These are phyloP conservation scores for Todus mexicanus DNA, from an alignment of 2,797 vertebrate species.

Conservation along the genomic window DNA sequence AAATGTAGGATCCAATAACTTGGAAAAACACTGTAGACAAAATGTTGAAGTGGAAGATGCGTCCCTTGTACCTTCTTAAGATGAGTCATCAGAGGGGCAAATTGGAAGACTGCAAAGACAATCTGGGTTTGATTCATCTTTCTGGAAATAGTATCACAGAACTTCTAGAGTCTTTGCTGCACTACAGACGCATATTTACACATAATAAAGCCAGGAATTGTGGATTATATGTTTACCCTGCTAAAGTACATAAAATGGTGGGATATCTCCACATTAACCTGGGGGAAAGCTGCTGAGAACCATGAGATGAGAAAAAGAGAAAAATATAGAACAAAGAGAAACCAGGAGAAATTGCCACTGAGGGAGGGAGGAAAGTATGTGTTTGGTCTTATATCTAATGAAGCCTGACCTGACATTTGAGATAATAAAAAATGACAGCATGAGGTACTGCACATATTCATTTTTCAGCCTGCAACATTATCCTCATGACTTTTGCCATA, in stretches of 20 bases:
- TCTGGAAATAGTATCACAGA: background rate
- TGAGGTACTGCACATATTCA: background rate
- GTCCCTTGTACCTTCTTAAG: background rate
- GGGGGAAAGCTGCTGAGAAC: background rate
- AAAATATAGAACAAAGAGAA: background rate
- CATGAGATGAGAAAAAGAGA: background rate
- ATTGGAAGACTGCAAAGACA: background rate
- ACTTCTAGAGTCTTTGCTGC: background rate
- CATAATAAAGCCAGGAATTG: background rate
- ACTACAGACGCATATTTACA: background rate
- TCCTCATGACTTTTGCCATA: background rate
- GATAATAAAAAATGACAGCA: conserved; percentile 2
- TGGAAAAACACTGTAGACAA: background rate
- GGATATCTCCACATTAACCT: accelerated
- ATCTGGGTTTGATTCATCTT: background rate
- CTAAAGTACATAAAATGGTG: background rate
- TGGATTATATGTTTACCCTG: background rate
- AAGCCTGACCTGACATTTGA: conserved; percentile 20
- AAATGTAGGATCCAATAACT: background rate
- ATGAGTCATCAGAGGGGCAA: background rate
- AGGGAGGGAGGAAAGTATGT: background rate
- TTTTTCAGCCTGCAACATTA: background rate
- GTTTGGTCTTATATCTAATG: background rate
- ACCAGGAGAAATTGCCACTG: background rate
- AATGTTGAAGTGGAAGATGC: background rate